Base-by-base conservation (phyloP, 2,113 vertebrate species). In the Globicephala melas region DNA sequence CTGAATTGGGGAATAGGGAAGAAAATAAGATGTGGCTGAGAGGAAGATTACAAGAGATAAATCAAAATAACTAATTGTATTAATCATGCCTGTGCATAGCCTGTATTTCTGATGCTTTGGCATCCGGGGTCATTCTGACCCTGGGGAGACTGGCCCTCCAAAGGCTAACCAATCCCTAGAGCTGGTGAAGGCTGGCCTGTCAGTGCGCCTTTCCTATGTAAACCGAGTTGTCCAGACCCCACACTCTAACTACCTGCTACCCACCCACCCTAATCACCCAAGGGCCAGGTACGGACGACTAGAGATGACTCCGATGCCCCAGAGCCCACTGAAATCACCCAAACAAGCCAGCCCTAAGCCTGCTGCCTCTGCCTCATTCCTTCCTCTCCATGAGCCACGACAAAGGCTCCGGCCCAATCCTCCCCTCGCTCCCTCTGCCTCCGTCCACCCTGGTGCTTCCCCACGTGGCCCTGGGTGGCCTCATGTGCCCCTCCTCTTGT, bases 1-100 rank as follows among this genome's bases (percentile, higher is more conserved):
- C 21, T 67, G 50, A 58, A 41, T 88, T 73, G 87, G 67, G 9
- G 23, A 33, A 20, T 44, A 28, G 31, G 41, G 18, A 31, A 92
- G 53, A 63, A 79, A 73, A 47, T 21, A 67, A 81, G 25, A 73
- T n/a, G 23, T 1, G 3, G 5, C 65, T 47, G 23, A 70, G 44
- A 92, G 50, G 53, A 91, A 74, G 8, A 87, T 36, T 65, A 58
- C 31, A 50, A 82, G 26, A 85, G 12, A 88, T 18, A 92, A 65
- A 92, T 63, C 23, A 65, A 73, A 87, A 65, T n/a, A 73, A 44
- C 20, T 65, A 63, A 65, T 71, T 50, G 28, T 21, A 62, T 47
- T 50, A 92, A 23, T 73, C 38, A 73, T 50, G 79, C 17, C 67
- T 73, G 58, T 36, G 71, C 73, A 63, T 38, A 71, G n/a, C 38